phyloP scores from a whole-genome alignment of 2,888 invertebrate species.

The Microdon myrmicae region DNA sequence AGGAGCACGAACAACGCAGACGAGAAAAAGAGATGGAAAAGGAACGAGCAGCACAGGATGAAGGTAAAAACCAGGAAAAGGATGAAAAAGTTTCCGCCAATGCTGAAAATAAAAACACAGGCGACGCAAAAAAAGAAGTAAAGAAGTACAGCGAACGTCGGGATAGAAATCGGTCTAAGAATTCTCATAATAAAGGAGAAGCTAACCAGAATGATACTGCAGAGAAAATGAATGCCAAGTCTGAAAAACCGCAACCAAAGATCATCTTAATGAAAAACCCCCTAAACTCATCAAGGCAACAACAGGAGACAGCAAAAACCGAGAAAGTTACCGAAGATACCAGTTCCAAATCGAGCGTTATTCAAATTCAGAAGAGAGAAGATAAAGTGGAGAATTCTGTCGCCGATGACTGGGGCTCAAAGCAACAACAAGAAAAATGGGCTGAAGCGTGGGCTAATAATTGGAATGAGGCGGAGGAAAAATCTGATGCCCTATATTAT shows the following conservation, averaged over 20 bases:
- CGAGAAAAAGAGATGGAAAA: constrained; percentile 34
- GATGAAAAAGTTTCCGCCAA: constrained; percentile 23
- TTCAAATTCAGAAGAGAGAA: constrained; percentile 38
- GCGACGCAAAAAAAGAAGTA: constrained; percentile 54
- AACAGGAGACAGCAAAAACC: constrained; percentile 21
- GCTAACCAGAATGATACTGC: constrained; percentile 28
- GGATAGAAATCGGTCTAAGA: constrained; percentile 49
- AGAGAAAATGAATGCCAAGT: neutral
- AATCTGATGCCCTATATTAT: constrained; percentile 2
- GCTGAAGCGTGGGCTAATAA: neutral
- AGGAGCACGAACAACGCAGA: constrained; percentile 63
- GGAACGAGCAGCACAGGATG: constrained; percentile 56
- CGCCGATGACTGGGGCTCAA: constrained; percentile 16
- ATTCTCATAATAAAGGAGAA: constrained; percentile 12
- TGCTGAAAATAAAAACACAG: constrained; percentile 32
- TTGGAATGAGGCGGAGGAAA: neutral
- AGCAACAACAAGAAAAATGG: constrained; percentile 11
- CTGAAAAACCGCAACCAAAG: constrained; percentile 47
- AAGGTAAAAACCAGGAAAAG: constrained; percentile 33
- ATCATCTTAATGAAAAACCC: constrained; percentile 57
- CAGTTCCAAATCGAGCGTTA: constrained; percentile 2
- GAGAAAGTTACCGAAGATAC: neutral
- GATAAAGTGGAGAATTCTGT: constrained; percentile 45
- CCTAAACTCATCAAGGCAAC: constrained; percentile 53
- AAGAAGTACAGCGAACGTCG: constrained; percentile 59